Evolutionary conservation across 2,113 vertebrate genomes (phyloP).

Genomic region (Corynorhinus townsendii): DNA sequence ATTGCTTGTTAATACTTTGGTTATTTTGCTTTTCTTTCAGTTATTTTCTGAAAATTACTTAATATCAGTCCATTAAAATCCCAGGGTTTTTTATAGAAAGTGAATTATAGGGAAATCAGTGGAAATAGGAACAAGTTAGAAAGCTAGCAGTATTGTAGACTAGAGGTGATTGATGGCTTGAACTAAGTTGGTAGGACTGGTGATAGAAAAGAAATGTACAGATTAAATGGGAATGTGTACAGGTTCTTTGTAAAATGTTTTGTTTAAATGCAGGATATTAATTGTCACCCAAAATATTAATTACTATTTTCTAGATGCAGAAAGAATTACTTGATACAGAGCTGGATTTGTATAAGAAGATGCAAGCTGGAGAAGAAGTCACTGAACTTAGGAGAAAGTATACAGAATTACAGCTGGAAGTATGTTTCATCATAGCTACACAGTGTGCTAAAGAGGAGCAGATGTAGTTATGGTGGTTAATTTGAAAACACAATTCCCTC

Average conservation of each 20-base stretch:
- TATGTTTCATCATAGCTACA: slow-evolving; percentile 74
- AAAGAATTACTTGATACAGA: slow-evolving; percentile 96
- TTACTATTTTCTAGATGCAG: slow-evolving; percentile 87
- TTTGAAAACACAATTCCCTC: slow-evolving; percentile 10
- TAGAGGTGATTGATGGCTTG: background rate
- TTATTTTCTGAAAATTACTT: slow-evolving; percentile 15
- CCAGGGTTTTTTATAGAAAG: background rate
- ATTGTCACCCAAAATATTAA: slow-evolving; percentile 61
- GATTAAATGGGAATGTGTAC: background rate
- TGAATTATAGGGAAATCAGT: slow-evolving; percentile 5
- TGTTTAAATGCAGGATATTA: background rate
- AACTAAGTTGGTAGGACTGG: background rate
- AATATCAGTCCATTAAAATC: background rate
- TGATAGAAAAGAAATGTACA: background rate
- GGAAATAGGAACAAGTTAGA: background rate
- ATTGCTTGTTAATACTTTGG: background rate
- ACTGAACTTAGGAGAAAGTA: slow-evolving; percentile 93
- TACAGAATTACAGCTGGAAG: slow-evolving; percentile 95
- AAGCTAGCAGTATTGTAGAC: background rate
- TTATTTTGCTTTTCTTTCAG: background rate
- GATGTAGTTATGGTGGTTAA: background rate
- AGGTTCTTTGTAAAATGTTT: slow-evolving; percentile 11
- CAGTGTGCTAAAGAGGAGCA: background rate
- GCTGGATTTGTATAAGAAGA: slow-evolving; percentile 96
- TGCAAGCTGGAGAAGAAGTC: slow-evolving; percentile 96